These are phyloP conservation scores for Aphyosemion australe DNA, from an alignment of 2,113 vertebrate species.

Conservation along the genomic window DNA sequence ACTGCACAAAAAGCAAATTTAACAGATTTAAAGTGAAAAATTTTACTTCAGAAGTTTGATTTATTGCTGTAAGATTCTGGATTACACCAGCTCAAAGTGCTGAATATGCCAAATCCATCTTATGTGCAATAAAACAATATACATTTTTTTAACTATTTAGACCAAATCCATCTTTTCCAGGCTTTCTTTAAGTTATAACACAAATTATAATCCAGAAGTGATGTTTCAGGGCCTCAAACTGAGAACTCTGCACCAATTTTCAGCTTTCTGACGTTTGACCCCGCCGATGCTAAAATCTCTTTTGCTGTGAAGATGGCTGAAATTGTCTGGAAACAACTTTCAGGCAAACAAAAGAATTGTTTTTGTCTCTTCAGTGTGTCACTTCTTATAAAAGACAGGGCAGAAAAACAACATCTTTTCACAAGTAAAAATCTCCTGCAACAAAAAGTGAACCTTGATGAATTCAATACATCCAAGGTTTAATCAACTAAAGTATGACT, in stretches of 20 bases:
- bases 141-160: too few relatives aligned
- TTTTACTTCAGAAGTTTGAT: too few relatives aligned
- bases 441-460: slow-evolving; percentile 12
- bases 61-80: too few relatives aligned
- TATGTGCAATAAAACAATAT: too few relatives aligned
- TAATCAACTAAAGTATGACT: background rate
- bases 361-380: background rate
- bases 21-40: too few relatives aligned
- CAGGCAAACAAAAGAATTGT: background rate
- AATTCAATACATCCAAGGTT: background rate
- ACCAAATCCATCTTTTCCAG: too few relatives aligned
- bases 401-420: background rate
- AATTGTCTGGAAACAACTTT: background rate
- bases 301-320: background rate
- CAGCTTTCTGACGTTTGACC: background rate
- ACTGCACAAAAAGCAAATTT: background rate
- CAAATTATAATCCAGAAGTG: background rate
- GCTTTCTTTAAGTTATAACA: too few relatives aligned
- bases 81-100: too few relatives aligned
- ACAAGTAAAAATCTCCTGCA: background rate
- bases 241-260: background rate
- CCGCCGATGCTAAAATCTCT: background rate
- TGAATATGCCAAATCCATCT: too few relatives aligned
- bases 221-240: too few relatives aligned
- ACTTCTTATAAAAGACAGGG: background rate